Base-by-base conservation (phyloP, 2,113 vertebrate genomes). In the Hucho hucho region DNA sequence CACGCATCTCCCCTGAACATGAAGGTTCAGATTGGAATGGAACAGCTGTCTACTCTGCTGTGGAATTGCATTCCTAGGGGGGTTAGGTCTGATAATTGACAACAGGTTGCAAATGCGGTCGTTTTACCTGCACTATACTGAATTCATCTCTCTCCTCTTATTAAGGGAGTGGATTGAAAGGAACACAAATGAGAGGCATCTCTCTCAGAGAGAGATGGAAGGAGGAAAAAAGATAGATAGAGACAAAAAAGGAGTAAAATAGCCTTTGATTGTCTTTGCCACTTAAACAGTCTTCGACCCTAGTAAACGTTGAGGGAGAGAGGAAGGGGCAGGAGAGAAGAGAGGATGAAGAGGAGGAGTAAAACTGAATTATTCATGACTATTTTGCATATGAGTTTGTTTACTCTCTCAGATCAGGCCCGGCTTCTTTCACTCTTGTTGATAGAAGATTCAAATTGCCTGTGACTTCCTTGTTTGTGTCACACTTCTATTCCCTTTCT, bases 71-170 rank as follows among this genome's bases (percentile, higher is more conserved):
- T 24, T 43, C 3, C 0, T 24, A 65, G 59, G 64, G 5, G 6
- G 29, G 58, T 70, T 70, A 59, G 72, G 22, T 56, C 73, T 74
- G 65, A 78, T 83, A 85, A 89, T 79, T 87, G 85, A 74, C 79
- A 81, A 81, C 73, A 84, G 75, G 78, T 86, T 74, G 79, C 70
- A 71, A 66, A 71, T 76, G 11, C 69, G 77, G 56, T 78, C 72
- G 47, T 83, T 79, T 82, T 66, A 81, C 82, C 77, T 59, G 1
- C 64, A 13, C 6, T 20, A 66, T 80, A 84, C 77, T 83, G 81
- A 78, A 79, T 87, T 85, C 79, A 75, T 82, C 64, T 75, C 61
- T 43, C 26, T 43, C 26, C 14, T 58, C 71, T 73, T 75, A 77
- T 86, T 83, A 87, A 75, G 73, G 70, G 37, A 7, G 69, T 32